Evolutionary conservation across 1,140 invertebrate genomes (phyloP), one percentile per base, ranked within the genome.

Genomic region (Drosophila varians): DNA sequence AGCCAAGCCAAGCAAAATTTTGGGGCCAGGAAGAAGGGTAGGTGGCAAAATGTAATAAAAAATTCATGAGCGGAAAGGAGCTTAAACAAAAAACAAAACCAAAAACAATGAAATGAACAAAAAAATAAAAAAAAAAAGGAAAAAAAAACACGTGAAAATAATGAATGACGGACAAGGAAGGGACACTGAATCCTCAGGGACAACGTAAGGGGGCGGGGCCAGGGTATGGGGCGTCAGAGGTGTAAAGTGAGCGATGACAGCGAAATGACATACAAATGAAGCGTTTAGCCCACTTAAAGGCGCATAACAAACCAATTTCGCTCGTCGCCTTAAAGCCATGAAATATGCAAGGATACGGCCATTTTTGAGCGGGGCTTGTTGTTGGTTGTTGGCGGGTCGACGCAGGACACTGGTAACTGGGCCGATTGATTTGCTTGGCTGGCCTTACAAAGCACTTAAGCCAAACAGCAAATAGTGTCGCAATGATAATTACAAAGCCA

Each of bases 211-310:
- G 14, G 16, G 16, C 7, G 6, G 26, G 6, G 18, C 34, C 18
- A n/a, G 26, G 2, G n/a, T 21, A 7, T 14, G 19, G 25, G 12
- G 9, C 23, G 4, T 11, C 26, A 3, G 53, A 18, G 3, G 42
- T 16, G 46, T 4, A 14, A 47, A n/a, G 23, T 58, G 66, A 71
- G 61, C 61, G 57, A 65, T 60, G 66, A 83, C 79, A 79, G 57
- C 66, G 23, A 62, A 86, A 87, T 87, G 82, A 87, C 82, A 86
- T 86, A 77, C 87, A 86, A 86, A 86, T 86, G 74, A 87, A 86
- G 75, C 83, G 82, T 82, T 86, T 86, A 87, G 82, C 64, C 82
- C 74, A 86, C 82, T 86, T 86, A 86, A 87, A 87, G 77, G 74
- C 82, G 74, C 82, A 86, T 86, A 88, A 86, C 21, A 86, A 86